These are phyloP conservation scores for Tupaia chinensis DNA, from an alignment of 2,113 vertebrate species.

Conservation along the genomic window DNA sequence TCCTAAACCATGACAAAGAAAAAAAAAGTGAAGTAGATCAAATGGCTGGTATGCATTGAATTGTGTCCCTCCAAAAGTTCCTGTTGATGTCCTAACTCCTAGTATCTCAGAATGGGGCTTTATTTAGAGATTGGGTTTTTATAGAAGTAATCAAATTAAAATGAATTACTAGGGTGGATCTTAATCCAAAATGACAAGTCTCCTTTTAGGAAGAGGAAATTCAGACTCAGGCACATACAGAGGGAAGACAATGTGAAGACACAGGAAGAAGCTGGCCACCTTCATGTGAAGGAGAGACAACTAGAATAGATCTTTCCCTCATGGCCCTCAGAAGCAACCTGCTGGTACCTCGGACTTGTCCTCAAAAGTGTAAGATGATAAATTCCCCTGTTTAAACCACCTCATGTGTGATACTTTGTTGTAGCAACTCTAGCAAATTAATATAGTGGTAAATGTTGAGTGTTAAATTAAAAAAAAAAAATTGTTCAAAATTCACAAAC, in stretches of 20 bases:
- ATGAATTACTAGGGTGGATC: not conserved
- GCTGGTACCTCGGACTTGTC: not conserved
- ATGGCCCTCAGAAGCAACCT: not conserved
- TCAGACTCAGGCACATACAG: not conserved
- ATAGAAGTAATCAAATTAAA: not conserved
- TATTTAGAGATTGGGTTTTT: not conserved
- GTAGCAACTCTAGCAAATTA: not conserved
- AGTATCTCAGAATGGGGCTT: not conserved
- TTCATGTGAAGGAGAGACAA: not conserved
- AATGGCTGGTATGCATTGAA: not conserved
- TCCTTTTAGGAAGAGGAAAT: not conserved
- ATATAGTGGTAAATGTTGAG: not conserved
- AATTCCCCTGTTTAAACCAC: not conserved
- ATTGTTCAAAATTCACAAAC: not conserved
- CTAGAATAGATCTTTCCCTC: not conserved
- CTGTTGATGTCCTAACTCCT: not conserved
- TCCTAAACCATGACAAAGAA: not conserved
- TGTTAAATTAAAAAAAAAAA: not conserved
- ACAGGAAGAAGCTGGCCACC: not conserved
- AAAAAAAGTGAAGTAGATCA: not conserved
- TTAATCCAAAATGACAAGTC: not conserved
- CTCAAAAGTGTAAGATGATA: not conserved
- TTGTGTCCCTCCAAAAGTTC: fast-evolving
- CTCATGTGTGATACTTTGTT: not conserved
- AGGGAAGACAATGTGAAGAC: not conserved